These are phyloP conservation scores for Pyrocoelia pectoralis DNA, from an alignment of 2,888 invertebrate genomes.

Conservation along the genomic window DNA sequence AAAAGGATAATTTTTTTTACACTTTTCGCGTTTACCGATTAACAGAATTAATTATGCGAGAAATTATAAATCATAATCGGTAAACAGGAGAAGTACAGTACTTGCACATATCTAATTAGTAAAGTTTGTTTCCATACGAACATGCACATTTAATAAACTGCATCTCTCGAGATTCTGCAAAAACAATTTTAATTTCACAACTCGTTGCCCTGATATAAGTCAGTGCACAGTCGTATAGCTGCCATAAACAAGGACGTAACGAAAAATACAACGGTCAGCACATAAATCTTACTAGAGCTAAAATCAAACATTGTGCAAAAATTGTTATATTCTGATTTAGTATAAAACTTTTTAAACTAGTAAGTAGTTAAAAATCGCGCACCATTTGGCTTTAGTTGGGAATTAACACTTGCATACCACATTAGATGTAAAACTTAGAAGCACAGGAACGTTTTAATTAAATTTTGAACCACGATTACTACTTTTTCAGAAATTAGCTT, in stretches of 20 bases:
- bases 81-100: constrained; percentile 5
- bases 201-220: constrained; percentile 37
- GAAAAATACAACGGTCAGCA: constrained; percentile 35
- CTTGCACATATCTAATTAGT: constrained; percentile 27
- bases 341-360: constrained; percentile 30
- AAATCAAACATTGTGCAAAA: constrained; percentile 37
- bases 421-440: constrained; percentile 8
- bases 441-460: constrained; percentile 20
- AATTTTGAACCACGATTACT: too few species aligned
- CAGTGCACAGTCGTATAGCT: constrained; percentile 35
- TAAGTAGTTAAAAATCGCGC: constrained; percentile 1
- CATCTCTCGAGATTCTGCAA: constrained; percentile 34
- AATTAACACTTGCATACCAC: constrained; percentile 12
- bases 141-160: constrained; percentile 35
- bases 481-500: too few species aligned
- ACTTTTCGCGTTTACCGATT: neutral
- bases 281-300: constrained; percentile 34
- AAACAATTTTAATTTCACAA: constrained; percentile 40
- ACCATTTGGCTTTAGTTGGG: neutral
- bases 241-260: constrained; percentile 36
- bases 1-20: constrained; percentile 5
- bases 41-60: neutral
- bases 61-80: neutral
- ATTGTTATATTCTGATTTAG: constrained; percentile 32
- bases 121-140: constrained; percentile 29